Percentiles rank a stretch among this genome's conserved stretches.
These are phyloP conservation scores for Machimus atricapillus DNA, from an alignment of 2,888 invertebrate genomes.

Conservation along the genomic window DNA sequence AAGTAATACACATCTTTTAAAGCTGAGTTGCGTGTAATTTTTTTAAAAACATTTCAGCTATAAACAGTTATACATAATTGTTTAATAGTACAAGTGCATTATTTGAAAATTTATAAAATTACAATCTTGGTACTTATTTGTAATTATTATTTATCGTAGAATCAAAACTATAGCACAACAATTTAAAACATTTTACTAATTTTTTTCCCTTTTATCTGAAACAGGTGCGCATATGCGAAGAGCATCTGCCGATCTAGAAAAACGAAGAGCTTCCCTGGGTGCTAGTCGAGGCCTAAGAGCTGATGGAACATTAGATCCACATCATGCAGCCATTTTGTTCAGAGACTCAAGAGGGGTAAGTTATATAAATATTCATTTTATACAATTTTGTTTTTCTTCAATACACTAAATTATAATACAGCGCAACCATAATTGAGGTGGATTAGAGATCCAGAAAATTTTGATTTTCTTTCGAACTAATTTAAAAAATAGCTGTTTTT, in stretches of 20 bases:
- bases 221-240: constrained; percentile 80
- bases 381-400: no score
- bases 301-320: constrained; percentile 83
- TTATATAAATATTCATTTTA: no score
- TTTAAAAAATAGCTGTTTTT: no score
- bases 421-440: no score
- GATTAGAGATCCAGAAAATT: no score
- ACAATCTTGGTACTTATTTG: constrained; percentile 12
- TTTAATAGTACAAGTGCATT: not conserved
- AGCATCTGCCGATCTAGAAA: constrained; percentile 79
- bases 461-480: no score
- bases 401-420: no score
- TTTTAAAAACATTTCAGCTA: no score
- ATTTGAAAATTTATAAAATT: not conserved
- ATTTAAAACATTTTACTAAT: not conserved
- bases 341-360: constrained; percentile 92
- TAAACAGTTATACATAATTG: no score
- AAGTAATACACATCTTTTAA: no score
- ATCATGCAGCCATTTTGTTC: constrained; percentile 89
- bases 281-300: constrained; percentile 62
- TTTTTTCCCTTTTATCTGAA: not conserved
- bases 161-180: not conserved
- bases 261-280: constrained; percentile 80
- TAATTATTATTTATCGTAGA: not conserved
- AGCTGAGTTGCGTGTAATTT: no score